These are phyloP conservation scores for Drosophila pandora DNA, from an alignment of 1,140 invertebrate species.

Conservation along the genomic window DNA sequence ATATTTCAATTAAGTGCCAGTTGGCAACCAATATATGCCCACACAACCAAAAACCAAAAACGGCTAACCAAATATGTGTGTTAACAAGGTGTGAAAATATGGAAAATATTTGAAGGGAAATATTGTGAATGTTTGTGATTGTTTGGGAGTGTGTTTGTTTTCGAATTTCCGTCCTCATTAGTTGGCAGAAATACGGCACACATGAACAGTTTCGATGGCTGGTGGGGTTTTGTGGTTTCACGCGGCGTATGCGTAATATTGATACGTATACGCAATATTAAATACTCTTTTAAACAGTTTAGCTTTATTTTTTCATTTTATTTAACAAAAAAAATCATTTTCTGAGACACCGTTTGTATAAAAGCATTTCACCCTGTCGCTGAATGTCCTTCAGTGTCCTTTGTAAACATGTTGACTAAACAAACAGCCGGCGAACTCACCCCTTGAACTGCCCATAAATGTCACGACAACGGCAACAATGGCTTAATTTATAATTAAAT, in stretches of 20 bases:
- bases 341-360: not conserved
- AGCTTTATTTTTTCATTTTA: not conserved
- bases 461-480: conserved; percentile 63
- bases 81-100: conserved; percentile 57
- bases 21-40: conserved; percentile 30
- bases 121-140: conserved; percentile 7
- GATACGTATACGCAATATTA: not conserved
- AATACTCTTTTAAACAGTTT: not conserved
- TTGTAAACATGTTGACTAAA: conserved; percentile 75
- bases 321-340: not conserved
- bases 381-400: conserved; percentile 57
- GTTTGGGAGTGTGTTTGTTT: conserved; percentile 2
- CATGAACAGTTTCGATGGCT: conserved; percentile 5
- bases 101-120: conserved; percentile 41
- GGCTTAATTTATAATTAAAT: conserved; percentile 83
- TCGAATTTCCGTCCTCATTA: conserved; percentile 43
- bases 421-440: conserved; percentile 24
- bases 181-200: conserved; percentile 27
- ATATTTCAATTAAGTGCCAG: conserved; percentile 60
- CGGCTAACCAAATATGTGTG: conserved; percentile 46
- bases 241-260: conserved; percentile 50
- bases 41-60: conserved; percentile 42
- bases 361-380: not conserved
- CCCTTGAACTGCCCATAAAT: conserved; percentile 46
- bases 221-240: conserved; percentile 13